phyloP scores from a whole-genome alignment of 2,113 vertebrate species.

The Calcarius ornatus region DNA sequence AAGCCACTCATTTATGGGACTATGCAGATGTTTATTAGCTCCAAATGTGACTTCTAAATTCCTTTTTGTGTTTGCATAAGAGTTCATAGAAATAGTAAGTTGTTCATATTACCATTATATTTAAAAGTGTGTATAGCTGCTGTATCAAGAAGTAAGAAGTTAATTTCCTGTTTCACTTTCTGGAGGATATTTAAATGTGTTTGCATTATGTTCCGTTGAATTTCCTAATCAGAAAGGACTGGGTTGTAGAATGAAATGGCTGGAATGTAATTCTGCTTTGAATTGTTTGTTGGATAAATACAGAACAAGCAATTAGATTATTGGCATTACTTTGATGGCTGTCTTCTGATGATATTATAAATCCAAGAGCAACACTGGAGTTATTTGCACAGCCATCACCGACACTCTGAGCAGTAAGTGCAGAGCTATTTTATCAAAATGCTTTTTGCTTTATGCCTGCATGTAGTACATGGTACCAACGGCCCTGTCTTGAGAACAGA shows the following conservation, averaged over 20 bases:
- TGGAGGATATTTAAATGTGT: constrained; percentile 39
- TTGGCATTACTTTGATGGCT: background rate
- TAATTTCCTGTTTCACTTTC: constrained; percentile 71
- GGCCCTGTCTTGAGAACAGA: background rate
- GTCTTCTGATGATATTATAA: constrained; percentile 6
- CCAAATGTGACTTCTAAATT: background rate
- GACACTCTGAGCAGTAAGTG: background rate
- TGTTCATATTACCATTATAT: background rate
- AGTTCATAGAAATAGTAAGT: background rate
- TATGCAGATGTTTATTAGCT: constrained; percentile 17
- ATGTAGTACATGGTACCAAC: background rate
- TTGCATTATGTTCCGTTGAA: constrained; percentile 44
- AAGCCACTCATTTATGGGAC: background rate
- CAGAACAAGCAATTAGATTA: constrained; percentile 31
- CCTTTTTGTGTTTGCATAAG: background rate
- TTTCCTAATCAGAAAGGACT: constrained; percentile 61
- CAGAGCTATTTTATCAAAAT: background rate
- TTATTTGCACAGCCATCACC: background rate
- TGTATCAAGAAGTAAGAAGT: constrained; percentile 29
- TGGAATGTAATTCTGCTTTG: constrained; percentile 61
- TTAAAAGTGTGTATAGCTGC: constrained; percentile 12
- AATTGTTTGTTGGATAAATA: constrained; percentile 60
- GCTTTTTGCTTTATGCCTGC: background rate
- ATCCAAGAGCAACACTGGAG: background rate
- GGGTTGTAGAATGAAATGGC: constrained; percentile 16